A percentile compares a stretch with the other conserved stretches of the same genome.
Evolutionary conservation across 2,888 invertebrate genomes (phyloP).

Genomic region (Synergus umbraculus): DNA sequence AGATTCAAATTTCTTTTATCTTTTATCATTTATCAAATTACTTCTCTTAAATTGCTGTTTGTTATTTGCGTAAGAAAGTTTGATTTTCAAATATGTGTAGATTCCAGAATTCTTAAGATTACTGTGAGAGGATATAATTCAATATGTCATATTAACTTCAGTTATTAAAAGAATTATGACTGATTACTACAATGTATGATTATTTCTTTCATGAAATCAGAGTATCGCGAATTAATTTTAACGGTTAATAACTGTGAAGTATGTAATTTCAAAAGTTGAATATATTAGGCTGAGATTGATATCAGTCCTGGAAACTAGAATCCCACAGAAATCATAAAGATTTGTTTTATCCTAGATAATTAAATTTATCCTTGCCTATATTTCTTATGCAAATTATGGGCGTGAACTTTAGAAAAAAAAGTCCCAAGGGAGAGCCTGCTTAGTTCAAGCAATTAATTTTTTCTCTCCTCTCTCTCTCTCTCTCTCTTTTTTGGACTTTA

Average conservation of each 20-base stretch:
- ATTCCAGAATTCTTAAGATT: constrained; percentile 14
- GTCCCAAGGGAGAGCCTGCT: not conserved
- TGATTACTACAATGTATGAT: constrained; percentile 23
- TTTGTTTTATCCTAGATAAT: not conserved
- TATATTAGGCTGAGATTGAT: not conserved
- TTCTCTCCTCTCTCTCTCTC: not conserved
- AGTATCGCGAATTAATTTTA: constrained; percentile 13
- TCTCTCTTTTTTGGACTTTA: not conserved
- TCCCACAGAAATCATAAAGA: not conserved
- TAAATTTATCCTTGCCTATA: not conserved
- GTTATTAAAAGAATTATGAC: constrained; percentile 16
- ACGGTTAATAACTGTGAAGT: not conserved
- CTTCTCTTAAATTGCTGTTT: not conserved
- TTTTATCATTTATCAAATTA: not conserved
- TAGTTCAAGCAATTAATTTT: not conserved
- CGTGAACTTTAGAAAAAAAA: not conserved
- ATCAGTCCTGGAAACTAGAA: not conserved
- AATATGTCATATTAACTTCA: not conserved
- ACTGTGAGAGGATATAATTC: constrained; percentile 12
- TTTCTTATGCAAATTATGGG: not conserved
- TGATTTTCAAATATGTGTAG: not conserved
- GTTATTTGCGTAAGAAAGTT: not conserved
- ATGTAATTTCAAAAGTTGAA: not conserved
- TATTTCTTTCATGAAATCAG: constrained; percentile 27
- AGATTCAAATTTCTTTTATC: constrained; percentile 8